These are phyloP conservation scores for Hyla sarda DNA, from an alignment of 2,113 vertebrate genomes.

Conservation along the genomic window DNA sequence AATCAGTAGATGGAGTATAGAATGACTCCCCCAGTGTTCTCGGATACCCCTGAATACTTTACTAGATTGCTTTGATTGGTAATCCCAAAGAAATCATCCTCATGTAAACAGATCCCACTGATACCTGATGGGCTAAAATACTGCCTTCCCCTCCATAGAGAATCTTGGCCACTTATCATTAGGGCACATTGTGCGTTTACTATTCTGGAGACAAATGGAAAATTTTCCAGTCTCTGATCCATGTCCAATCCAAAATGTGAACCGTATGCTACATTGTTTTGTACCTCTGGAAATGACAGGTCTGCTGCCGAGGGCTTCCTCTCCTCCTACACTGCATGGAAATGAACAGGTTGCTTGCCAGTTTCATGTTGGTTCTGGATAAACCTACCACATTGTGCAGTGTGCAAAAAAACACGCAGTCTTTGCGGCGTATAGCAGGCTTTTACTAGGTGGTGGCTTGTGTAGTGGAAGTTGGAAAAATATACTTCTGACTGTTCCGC, in stretches of 20 bases:
- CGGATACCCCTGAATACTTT: conserved; percentile 21
- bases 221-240: conserved; percentile 46
- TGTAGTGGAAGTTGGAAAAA: conserved; percentile 35
- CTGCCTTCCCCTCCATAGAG: conserved; percentile 13
- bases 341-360: conserved; percentile 51
- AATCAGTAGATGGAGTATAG: conserved; percentile 44
- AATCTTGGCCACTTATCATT: conserved; percentile 39
- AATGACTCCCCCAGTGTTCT: conserved; percentile 3
- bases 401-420: conserved; percentile 25
- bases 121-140: neutral
- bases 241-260: conserved; percentile 50
- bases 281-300: conserved; percentile 43
- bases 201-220: conserved; percentile 52
- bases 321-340: conserved; percentile 47
- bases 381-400: conserved; percentile 33
- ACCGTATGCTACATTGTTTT: conserved; percentile 50
- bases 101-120: conserved; percentile 45
- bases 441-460: neutral
- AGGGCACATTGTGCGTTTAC: conserved; percentile 44
- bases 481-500: conserved; percentile 14
- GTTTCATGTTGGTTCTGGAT: conserved; percentile 48
- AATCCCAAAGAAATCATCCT: conserved; percentile 36
- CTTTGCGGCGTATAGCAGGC: neutral
- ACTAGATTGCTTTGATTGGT: conserved; percentile 28
- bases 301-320: conserved; percentile 46